These are phyloP conservation scores for Muscicapa adusta DNA, from an alignment of 2,113 vertebrate genomes.

Conservation along the genomic window DNA sequence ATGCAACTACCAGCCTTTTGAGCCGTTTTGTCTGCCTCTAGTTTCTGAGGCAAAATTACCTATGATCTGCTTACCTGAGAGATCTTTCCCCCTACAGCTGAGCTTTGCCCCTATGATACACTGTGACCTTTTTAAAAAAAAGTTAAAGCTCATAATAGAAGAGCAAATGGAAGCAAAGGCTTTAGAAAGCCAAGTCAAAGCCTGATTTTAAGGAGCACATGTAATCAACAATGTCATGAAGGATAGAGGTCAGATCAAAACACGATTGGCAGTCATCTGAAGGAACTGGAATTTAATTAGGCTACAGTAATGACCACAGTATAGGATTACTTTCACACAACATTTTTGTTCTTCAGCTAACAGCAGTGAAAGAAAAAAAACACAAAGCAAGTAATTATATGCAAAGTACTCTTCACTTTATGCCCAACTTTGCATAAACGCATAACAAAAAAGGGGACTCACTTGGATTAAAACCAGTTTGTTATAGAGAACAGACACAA, in stretches of 20 bases:
- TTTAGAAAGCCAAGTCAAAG: background rate
- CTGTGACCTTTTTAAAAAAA: background rate
- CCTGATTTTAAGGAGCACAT: background rate
- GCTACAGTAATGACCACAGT: background rate
- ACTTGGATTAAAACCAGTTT: background rate
- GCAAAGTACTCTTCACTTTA: background rate
- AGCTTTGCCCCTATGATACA: background rate
- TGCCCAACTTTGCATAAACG: background rate
- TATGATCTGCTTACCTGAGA: background rate
- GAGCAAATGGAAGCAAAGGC: background rate
- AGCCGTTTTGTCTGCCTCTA: background rate
- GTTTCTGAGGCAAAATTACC: background rate
- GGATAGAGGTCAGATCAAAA: background rate
- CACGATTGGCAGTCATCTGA: background rate
- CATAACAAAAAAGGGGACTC: background rate
- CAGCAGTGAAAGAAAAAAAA: background rate
- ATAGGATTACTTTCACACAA: background rate
- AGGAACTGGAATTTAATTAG: constrained; percentile 8
- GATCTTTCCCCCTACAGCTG: background rate
- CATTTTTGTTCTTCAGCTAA: background rate
- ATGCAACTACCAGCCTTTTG: background rate
- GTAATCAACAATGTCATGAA: background rate
- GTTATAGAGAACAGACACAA: background rate
- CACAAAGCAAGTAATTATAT: background rate
- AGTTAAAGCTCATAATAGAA: background rate